These are phyloP conservation scores for Trichechus manatus DNA, from an alignment of 2,113 vertebrate species.

Conservation along the genomic window DNA sequence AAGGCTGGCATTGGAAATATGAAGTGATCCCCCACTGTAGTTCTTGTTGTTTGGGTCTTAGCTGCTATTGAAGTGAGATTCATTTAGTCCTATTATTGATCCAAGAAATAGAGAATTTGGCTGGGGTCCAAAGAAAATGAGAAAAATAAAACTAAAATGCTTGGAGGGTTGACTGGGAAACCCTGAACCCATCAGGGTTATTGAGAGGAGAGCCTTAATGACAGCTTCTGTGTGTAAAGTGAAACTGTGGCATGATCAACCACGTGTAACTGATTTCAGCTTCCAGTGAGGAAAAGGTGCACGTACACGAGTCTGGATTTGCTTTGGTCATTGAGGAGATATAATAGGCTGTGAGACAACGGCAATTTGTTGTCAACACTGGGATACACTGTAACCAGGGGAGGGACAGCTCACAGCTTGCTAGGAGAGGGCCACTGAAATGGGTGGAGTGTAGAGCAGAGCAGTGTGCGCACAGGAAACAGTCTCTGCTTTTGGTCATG, in stretches of 20 bases:
- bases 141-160: neutral
- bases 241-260: neutral
- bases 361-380: neutral
- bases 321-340: constrained; percentile 20
- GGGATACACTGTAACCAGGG: neutral
- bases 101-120: constrained; percentile 46
- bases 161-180: neutral
- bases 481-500: neutral
- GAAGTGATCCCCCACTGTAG: neutral
- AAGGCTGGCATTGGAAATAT: neutral
- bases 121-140: constrained; percentile 12
- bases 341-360: neutral
- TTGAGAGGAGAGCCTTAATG: constrained; percentile 8
- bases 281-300: constrained; percentile 28
- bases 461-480: neutral
- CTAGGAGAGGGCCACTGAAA: neutral
- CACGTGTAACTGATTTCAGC: neutral
- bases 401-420: constrained; percentile 3
- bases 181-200: neutral
- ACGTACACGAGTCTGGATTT: constrained; percentile 11
- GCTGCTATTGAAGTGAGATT: neutral
- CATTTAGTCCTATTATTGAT: constrained; percentile 50
- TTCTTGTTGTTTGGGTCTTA: constrained; percentile 10
- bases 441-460: neutral
- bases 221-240: neutral